phyloP scores from a whole-genome alignment of 2,113 vertebrate genomes.

The Cariama cristata region DNA sequence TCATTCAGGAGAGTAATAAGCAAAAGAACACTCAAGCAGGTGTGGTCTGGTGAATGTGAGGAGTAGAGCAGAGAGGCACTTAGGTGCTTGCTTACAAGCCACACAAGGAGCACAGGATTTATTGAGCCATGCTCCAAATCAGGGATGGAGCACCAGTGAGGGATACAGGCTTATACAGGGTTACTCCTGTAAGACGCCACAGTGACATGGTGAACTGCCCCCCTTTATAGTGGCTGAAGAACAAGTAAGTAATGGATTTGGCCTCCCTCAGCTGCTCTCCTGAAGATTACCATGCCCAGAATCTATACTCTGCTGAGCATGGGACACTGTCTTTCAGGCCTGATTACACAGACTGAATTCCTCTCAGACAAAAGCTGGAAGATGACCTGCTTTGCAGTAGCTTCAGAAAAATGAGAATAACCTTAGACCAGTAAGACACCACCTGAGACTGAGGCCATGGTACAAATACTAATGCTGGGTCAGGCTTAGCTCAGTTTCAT shows the following conservation, averaged over 20 bases:
- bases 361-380: neutral
- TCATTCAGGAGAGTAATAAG: neutral
- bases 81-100: neutral
- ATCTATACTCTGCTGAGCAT: neutral
- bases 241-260: neutral
- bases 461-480: neutral
- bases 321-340: conserved; percentile 1
- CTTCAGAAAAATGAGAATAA: neutral
- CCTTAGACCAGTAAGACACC: neutral
- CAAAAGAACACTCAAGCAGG: neutral
- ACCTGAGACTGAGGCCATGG: neutral
- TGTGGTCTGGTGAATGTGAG: neutral
- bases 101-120: neutral
- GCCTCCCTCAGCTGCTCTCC: neutral
- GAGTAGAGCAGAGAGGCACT: neutral
- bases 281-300: neutral
- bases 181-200: no score
- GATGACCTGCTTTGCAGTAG: neutral
- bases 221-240: neutral
- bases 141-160: neutral
- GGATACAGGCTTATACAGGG: no score
- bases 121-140: neutral
- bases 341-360: conserved; percentile 22
- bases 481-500: neutral
- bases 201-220: neutral